These are phyloP conservation scores for Australoheros scitulus DNA, from an alignment of 2,113 vertebrate genomes.

Conservation along the genomic window DNA sequence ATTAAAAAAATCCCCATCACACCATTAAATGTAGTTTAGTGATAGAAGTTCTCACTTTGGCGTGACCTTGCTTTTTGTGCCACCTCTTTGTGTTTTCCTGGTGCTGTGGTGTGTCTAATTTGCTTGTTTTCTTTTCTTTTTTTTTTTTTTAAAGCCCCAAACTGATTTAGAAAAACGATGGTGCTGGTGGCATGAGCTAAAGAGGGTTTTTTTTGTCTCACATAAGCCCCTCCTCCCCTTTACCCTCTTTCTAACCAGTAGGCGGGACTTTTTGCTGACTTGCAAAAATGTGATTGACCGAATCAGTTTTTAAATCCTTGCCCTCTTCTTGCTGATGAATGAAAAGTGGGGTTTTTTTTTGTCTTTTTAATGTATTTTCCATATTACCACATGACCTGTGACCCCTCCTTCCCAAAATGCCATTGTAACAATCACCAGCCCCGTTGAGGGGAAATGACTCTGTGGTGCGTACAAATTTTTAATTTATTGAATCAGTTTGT, in stretches of 20 bases:
- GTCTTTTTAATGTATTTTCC: constrained; percentile 14
- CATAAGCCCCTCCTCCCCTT: background rate
- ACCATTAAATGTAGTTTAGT: background rate
- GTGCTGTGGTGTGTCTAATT: background rate
- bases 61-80: background rate
- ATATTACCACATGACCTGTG: constrained; percentile 55
- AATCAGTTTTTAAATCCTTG: background rate
- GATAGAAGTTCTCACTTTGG: background rate
- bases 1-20: background rate
- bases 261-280: constrained; percentile 22
- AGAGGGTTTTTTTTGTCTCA: background rate
- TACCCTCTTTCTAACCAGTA: background rate
- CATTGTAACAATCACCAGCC: background rate
- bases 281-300: constrained; percentile 4
- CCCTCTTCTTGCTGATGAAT: constrained; percentile 13
- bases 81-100: constrained; percentile 17
- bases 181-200: background rate
- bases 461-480: constrained; percentile 60
- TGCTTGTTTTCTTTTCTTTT: background rate
- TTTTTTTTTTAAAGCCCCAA: constrained; percentile 1
- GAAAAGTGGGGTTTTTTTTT: constrained; percentile 23
- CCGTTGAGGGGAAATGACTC: constrained; percentile 28
- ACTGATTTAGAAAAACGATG: background rate
- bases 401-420: background rate
- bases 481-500: constrained; percentile 76